Evolutionary conservation across 1,140 invertebrate species (phyloP), one percentile per base, ranked within the genome.

Genomic region (Vanessa tameamea): DNA sequence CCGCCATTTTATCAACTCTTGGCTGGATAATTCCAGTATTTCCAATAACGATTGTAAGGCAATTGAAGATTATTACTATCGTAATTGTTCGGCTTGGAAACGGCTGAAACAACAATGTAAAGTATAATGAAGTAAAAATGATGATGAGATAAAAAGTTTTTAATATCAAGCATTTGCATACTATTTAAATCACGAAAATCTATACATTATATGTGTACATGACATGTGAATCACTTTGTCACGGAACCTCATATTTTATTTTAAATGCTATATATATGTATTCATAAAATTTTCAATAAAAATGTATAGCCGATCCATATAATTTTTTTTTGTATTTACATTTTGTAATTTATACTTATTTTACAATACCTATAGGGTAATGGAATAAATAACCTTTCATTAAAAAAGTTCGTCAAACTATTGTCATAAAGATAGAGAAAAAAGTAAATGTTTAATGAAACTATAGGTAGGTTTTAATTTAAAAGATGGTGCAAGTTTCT

Each of bases 1-100:
- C 84, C 84, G 90, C 90, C 90, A 92, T 92, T 90, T 92, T 92
- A 92, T 89, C 83, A 89, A 90, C 72, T 74, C 72, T 82, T 26
- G 55, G 76, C 81, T 74, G 78, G 78, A 77, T 81, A 80, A 82
- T 76, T 84, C 74, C 72, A 73, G 68, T 77, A 66, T 73, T 77
- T 83, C 74, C 75, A 78, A 79, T 76, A 73, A 20, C 47, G 64
- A 70, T 47, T 73, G 57, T 59, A 16, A 57, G 43, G 26, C 37
- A 23, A 64, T 64, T 64, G 67, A 63, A 23, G 47, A 69, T 61
- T 48, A 47, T 64, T 64, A 64, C 47, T 3, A 47, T 64, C 63
- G 37, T 64, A 20, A 61, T 61, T 61, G 57, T 26, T 61, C 16
- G 8, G 57, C 57, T 37, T 61, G 57, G 57, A 26, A 37, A 23